A percentile compares a stretch with the other conserved stretches of the same genome.
Conservation (phyloP, 2,888 invertebrate genomes). For the Clusia tigrina region DNA sequence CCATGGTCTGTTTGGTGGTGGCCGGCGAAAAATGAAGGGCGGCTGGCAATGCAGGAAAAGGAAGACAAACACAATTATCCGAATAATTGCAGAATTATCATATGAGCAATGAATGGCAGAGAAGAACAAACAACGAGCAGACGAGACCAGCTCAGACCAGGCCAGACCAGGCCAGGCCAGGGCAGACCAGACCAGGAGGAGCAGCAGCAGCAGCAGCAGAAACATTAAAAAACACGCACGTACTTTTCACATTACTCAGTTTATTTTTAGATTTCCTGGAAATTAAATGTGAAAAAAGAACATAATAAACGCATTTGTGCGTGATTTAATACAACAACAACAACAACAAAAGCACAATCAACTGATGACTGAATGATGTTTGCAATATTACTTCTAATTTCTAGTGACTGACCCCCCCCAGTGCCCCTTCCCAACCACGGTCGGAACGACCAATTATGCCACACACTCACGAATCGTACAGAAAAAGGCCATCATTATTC, state of each 20-base stretch:
- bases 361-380: background rate
- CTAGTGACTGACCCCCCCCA: background rate
- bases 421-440: background rate
- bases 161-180: no score
- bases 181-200: no score
- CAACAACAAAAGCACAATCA: background rate
- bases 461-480: no score
- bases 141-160: no score
- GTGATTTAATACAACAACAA: background rate
- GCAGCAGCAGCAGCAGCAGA: background rate
- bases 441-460: background rate
- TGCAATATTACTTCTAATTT: background rate
- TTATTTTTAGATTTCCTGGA: constrained; percentile 2
- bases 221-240: background rate
- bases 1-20: background rate
- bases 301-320: background rate
- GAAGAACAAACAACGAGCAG: no score
- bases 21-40: background rate
- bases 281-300: background rate
- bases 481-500: no score
- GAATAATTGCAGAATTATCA: background rate
- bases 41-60: background rate
- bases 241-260: background rate
- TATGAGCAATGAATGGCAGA: background rate
- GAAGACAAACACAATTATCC: background rate